Percentiles rank a stretch among this genome's conserved stretches.
Evolutionary conservation across 2,113 vertebrate species (phyloP).

Genomic region (Pristiophorus japonicus): DNA sequence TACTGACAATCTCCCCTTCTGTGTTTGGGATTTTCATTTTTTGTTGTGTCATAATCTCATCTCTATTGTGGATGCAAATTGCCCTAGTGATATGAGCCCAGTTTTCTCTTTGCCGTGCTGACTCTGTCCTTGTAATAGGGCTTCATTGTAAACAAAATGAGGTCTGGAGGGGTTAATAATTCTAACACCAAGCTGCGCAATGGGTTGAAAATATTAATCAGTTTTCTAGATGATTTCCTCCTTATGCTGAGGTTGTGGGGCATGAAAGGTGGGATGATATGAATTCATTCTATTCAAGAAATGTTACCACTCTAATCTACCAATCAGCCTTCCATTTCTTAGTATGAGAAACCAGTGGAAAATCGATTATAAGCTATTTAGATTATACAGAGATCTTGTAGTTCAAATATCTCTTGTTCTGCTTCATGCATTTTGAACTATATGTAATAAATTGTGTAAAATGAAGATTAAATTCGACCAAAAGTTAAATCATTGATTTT

Average conservation of each 20-base stretch:
- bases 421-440: slow-evolving; percentile 39
- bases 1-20: neutral
- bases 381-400: slow-evolving; percentile 32
- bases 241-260: neutral
- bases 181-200: neutral
- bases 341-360: slow-evolving; percentile 44
- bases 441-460: neutral
- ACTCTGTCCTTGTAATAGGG: neutral
- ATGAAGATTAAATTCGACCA: slow-evolving; percentile 44
- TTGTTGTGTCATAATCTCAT: neutral
- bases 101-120: neutral
- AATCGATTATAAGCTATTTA: slow-evolving; percentile 40
- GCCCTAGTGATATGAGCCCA: neutral
- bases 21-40: neutral
- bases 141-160: neutral
- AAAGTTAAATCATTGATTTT: slow-evolving; percentile 41
- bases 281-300: slow-evolving; percentile 26
- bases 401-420: slow-evolving; percentile 40
- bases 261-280: neutral
- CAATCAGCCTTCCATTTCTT: slow-evolving; percentile 43
- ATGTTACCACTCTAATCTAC: slow-evolving; percentile 45
- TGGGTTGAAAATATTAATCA: neutral
- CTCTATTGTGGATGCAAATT: neutral
- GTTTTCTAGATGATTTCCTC: neutral
- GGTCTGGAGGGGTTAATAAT: neutral